Base-by-base conservation (phyloP, 1,140 invertebrate genomes). In the Artemia franciscana region DNA sequence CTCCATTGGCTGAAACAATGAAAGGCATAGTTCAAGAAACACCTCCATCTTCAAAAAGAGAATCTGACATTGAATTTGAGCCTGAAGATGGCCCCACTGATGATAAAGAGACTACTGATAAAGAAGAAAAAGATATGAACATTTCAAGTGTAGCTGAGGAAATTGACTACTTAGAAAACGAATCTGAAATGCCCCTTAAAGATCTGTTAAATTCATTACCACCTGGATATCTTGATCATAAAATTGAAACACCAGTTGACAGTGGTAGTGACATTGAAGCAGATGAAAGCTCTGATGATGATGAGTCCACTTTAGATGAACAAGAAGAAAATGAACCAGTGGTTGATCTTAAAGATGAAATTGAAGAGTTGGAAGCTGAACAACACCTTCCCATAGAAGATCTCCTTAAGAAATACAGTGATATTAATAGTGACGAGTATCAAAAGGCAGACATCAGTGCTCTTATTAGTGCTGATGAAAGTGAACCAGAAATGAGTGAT, bases 71-170 rank as follows among this genome's bases (percentile, higher is more conserved):
- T 71, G 88, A 93, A 68, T 91, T 91, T 75, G 77, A 84, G 65
- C 87, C 88, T 59, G 80, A 78, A 66, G 80, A 81, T 67, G 81
- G 80, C 65, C 85, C 84, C 58, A 81, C 82, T 63, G 92, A 98
- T 74, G 92, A 97, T 75, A 90, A 95, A 74, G 89, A 91, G 75
- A 95, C 90, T 5, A 96, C 96, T 70, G 88, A 86, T n/a, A 85
- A 85, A 71, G 91, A 94, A 72, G 71, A 71, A 39, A 83, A 86
- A 70, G 82, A 84, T 68, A 79, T 80, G 60, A 71, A 71, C 58
- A 69, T 67, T 27, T 5, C 27, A 12, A 51, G 21, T 15, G 39
- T 51, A 51, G 39, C 39, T 51, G 82, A 84, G 67, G 93, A 98
- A 76, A 77, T 97, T 1, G 86, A 86, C 68, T 79, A 86, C 27